Percentiles rank a stretch among this genome's conserved stretches.
These are phyloP conservation scores for Vireo altiloquus DNA, from an alignment of 2,113 vertebrate species.

Conservation along the genomic window DNA sequence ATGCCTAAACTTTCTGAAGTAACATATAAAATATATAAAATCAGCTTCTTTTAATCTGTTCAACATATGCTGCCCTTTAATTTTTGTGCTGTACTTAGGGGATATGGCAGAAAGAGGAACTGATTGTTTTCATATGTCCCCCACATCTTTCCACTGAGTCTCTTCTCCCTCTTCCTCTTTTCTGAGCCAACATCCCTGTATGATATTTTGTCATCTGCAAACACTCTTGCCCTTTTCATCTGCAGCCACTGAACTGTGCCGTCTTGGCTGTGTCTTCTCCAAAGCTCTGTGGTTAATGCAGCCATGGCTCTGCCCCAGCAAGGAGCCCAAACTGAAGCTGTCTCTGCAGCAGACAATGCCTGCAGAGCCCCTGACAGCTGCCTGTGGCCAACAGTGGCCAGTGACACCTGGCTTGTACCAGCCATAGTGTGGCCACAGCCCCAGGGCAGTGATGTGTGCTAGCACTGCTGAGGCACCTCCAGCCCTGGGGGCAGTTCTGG, in stretches of 20 bases:
- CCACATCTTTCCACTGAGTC: conserved; percentile 22
- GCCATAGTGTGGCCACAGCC: background rate
- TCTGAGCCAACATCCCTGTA: background rate
- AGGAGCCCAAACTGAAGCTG: background rate
- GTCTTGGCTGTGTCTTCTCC: background rate
- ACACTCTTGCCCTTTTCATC: background rate
- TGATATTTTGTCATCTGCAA: conserved; percentile 32
- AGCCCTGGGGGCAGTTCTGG: background rate
- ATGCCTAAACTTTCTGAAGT: background rate
- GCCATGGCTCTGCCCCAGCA: background rate
- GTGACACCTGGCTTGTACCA: background rate
- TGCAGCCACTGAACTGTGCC: background rate
- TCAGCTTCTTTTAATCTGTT: background rate
- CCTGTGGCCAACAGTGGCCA: background rate
- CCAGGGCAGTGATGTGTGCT: background rate
- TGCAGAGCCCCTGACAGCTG: background rate
- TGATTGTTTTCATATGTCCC: background rate
- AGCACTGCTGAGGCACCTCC: background rate
- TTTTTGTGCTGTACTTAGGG: background rate
- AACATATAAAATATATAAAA: background rate
- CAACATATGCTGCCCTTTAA: background rate
- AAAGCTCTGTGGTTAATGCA: background rate
- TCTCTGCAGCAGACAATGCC: background rate
- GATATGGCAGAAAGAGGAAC: background rate
- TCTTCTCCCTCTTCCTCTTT: conserved; percentile 20